Conservation (phyloP, 2,113 vertebrate genomes). For the Casuarius casuarius region DNA sequence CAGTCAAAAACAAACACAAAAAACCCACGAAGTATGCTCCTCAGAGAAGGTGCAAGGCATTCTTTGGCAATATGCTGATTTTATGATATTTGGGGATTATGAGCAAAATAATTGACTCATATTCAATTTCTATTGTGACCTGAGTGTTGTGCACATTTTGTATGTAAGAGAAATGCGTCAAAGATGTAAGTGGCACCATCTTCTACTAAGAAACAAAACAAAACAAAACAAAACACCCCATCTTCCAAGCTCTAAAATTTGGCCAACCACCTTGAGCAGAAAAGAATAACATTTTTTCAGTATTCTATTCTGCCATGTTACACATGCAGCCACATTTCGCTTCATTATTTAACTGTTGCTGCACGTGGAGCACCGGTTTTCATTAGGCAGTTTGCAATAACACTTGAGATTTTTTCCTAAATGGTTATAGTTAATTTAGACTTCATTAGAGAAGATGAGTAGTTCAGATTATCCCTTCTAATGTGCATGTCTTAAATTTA, state of each 20-base stretch:
- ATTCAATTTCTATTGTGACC: not conserved
- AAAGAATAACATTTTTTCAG: not conserved
- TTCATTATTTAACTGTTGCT: not conserved
- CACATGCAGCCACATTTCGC: not conserved
- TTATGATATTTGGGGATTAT: not conserved
- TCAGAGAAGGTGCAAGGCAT: not conserved
- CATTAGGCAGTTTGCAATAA: not conserved
- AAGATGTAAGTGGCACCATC: not conserved
- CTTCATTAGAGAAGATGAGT: not conserved
- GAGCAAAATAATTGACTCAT: not conserved
- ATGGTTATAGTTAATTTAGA: not conserved
- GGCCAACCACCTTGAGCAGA: not conserved
- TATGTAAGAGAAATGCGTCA: not conserved
- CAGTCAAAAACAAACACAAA: accelerated
- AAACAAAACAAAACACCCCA: not conserved
- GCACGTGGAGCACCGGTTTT: not conserved
- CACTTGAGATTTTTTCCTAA: not conserved
- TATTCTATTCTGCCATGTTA: not conserved
- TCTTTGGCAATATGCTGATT: not conserved
- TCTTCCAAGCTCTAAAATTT: not conserved
- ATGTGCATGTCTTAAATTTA: not conserved
- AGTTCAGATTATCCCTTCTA: not conserved
- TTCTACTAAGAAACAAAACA: not conserved
- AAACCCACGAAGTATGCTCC: not conserved
- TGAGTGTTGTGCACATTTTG: not conserved